These are phyloP conservation scores for Phalacrocorax aristotelis DNA, from an alignment of 2,113 vertebrate species.

Conservation along the genomic window DNA sequence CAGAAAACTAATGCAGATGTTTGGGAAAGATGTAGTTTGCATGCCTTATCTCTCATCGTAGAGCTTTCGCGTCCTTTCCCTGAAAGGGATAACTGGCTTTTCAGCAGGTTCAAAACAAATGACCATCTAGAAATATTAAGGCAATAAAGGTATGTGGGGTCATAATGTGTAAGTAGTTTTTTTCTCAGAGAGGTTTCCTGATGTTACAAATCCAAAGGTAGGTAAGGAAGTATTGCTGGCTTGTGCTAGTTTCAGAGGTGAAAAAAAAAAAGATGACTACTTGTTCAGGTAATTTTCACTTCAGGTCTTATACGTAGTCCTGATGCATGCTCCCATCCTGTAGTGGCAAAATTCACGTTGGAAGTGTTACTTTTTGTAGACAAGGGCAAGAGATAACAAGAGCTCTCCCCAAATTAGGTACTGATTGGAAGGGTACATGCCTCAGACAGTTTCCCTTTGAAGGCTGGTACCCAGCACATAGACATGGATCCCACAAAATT, in stretches of 20 bases:
- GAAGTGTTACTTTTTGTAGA: not conserved
- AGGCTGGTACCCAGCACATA: not conserved
- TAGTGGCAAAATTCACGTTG: not conserved
- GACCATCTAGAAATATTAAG: constrained; percentile 45
- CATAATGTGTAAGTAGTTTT: not conserved
- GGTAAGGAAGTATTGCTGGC: not conserved
- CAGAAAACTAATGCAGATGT: constrained; percentile 55
- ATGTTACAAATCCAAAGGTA: not conserved
- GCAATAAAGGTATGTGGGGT: constrained; percentile 15
- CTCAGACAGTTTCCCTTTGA: not conserved
- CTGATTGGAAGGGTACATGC: not conserved
- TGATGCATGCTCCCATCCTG: not conserved
- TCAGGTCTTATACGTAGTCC: not conserved
- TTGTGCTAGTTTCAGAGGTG: not conserved
- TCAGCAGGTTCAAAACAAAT: constrained; percentile 52
- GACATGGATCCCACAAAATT: not conserved
- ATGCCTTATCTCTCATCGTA: not conserved
- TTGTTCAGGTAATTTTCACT: not conserved
- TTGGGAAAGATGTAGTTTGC: constrained; percentile 39
- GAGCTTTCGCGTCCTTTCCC: not conserved
- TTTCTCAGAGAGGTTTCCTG: not conserved
- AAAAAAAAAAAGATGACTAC: not conserved
- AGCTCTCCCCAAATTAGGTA: not conserved
- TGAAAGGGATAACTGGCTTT: constrained; percentile 29
- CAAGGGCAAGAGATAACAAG: not conserved